phyloP scores from a whole-genome alignment of 2,113 vertebrate genomes.

The Tursiops truncatus region DNA sequence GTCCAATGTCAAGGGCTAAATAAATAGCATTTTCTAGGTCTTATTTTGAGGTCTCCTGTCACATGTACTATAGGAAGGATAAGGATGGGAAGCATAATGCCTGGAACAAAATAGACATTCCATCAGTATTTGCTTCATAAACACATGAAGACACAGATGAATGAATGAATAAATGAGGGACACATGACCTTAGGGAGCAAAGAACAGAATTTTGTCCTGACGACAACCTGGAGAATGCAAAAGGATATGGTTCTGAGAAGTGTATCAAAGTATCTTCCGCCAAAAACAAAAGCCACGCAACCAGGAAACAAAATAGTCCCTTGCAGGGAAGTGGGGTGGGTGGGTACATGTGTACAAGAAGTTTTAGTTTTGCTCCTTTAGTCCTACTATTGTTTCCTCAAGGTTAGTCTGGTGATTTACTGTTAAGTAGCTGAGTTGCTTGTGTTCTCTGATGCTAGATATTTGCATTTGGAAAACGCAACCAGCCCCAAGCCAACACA shows the following conservation, averaged over 20 bases:
- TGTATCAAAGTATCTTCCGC: neutral
- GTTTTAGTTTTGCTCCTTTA: neutral
- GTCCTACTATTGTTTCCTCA: neutral
- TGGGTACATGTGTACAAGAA: neutral
- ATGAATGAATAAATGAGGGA: neutral
- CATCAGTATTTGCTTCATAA: neutral
- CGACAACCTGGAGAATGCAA: neutral
- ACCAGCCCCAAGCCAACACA: neutral
- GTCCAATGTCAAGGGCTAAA: neutral
- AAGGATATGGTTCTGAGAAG: neutral
- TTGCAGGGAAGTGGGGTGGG: fast-evolving
- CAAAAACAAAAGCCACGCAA: neutral
- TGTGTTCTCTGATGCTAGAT: neutral
- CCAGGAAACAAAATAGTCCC: neutral
- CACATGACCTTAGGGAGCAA: neutral
- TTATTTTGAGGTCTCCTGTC: neutral
- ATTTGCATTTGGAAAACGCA: neutral
- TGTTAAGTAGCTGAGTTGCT: neutral
- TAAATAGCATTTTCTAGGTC: neutral
- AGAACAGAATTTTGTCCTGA: neutral
- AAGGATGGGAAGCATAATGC: neutral
- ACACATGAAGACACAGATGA: neutral
- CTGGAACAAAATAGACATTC: neutral
- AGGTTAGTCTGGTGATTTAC: neutral
- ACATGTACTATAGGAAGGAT: neutral